Evolutionary conservation across 2,113 vertebrate genomes (phyloP), one percentile per base, ranked within the genome.

Genomic region (Abramis brama): DNA sequence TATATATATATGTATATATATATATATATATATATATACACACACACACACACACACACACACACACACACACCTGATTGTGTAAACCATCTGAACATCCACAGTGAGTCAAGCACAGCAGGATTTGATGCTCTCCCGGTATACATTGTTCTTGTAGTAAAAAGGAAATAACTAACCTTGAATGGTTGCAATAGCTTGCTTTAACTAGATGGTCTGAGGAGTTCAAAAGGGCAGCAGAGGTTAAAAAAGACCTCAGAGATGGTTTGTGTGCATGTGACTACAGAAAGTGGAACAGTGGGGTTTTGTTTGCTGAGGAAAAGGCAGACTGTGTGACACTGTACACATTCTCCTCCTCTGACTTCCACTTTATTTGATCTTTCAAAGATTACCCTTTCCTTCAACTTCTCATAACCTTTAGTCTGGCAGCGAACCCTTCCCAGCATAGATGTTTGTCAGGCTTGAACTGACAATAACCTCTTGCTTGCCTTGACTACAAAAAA

Each of bases 351-450:
- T 73, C 59, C 68, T 60, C 62, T 85, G 55, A 86, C 83, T 89
- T 90, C 89, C 87, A 84, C 85, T 89, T 89, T 89, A 87, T 90
- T 89, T 91, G 91, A 90, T 91, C 89, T 90, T 82, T 52, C 86
- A 85, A 83, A 75, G 85, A 89, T 89, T 91, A 89, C 87, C 86
- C 89, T 90, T 90, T 81, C 80, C 87, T 90, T 90, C 90, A 91
- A 90, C 89, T 90, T 88, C 87, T 75, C 30, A 43, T 89, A 90
- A 91, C 91, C 91, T 90, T 87, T 89, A 86, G 83, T 90, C 91
- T 77, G 68, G 78, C 82, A 79, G 71, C 87, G 88, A 91, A 91
- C 91, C 62, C 85, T 77, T 79, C 82, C 84, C 79, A 70, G 85
- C n/a, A 11, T 85, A 89, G 83, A 81, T 90, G 86, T 88, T 89